Percentiles rank a stretch among this genome's conserved stretches.
phyloP scores from a whole-genome alignment of 2,113 vertebrate genomes.

The Austrofundulus limnaeus region DNA sequence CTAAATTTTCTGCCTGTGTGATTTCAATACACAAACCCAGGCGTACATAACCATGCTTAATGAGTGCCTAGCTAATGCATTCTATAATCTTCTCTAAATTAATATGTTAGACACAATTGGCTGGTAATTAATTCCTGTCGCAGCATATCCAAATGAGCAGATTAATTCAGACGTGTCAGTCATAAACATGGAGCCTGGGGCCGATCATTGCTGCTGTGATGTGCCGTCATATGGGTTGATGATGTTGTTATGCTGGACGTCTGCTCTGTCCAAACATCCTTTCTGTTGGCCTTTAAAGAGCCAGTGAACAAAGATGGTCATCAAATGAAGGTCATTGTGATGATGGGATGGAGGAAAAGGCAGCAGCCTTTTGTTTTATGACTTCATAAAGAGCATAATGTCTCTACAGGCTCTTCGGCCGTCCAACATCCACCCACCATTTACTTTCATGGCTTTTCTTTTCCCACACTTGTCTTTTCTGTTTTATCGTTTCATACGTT shows the following conservation, averaged over 20 bases:
- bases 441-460: constrained; percentile 42
- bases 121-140: constrained; percentile 77
- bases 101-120: constrained; percentile 80
- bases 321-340: constrained; percentile 74
- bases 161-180: constrained; percentile 76
- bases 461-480: constrained; percentile 41
- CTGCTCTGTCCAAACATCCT: constrained; percentile 71
- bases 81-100: constrained; percentile 79
- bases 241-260: constrained; percentile 59
- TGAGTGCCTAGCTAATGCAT: constrained; percentile 74
- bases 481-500: constrained; percentile 19
- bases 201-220: constrained; percentile 51
- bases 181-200: constrained; percentile 63
- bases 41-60: constrained; percentile 70
- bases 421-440: constrained; percentile 37
- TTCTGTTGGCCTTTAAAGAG: constrained; percentile 67
- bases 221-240: constrained; percentile 49
- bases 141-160: constrained; percentile 73
- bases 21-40: constrained; percentile 72
- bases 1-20: constrained; percentile 69
- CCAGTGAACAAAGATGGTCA: constrained; percentile 59
- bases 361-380: constrained; percentile 70
- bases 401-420: constrained; percentile 63
- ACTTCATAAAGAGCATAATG: constrained; percentile 74
- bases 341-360: constrained; percentile 49